Evolutionary conservation across 2,888 invertebrate species (phyloP).

Genomic region (Melinopterus prodromus): DNA sequence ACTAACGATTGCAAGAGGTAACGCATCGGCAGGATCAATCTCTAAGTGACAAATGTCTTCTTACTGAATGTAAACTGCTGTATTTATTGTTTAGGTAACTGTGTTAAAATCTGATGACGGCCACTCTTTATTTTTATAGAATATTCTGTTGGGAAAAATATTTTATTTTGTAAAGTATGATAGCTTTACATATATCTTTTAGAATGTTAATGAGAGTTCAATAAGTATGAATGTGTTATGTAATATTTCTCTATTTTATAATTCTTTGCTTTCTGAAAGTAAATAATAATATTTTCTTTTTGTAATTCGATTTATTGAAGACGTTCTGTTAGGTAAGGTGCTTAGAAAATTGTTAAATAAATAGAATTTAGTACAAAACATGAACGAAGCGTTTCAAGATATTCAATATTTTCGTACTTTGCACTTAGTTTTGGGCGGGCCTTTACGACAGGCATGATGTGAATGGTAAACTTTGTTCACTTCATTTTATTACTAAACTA

Average conservation of each 20-base stretch:
- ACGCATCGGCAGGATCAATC: background rate
- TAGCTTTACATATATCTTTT: slow-evolving; percentile 33
- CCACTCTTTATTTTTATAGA: slow-evolving; percentile 35
- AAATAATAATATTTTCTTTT: slow-evolving; percentile 8
- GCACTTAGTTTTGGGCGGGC: slow-evolving; percentile 18
- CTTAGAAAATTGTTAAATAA: slow-evolving; percentile 34
- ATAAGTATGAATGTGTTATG: slow-evolving; percentile 34
- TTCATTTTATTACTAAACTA: background rate
- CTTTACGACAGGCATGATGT: background rate
- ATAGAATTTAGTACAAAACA: slow-evolving; percentile 24
- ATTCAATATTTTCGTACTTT: slow-evolving; percentile 29
- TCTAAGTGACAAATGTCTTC: background rate
- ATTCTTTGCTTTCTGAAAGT: slow-evolving; percentile 21
- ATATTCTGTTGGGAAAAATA: slow-evolving; percentile 32
- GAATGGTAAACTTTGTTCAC: background rate
- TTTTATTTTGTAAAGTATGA: slow-evolving; percentile 37
- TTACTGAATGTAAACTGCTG: slow-evolving; percentile 21
- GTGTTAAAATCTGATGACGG: slow-evolving; percentile 23
- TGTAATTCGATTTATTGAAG: slow-evolving; percentile 6
- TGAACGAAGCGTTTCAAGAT: background rate
- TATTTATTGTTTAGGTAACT: slow-evolving; percentile 33
- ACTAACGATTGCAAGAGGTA: background rate
- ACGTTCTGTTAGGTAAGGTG: slow-evolving; percentile 29
- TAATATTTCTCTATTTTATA: slow-evolving; percentile 38
- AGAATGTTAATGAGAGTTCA: slow-evolving; percentile 26